These are phyloP conservation scores for Periophthalmus modestus DNA, from an alignment of 2,113 vertebrate genomes.

Conservation along the genomic window DNA sequence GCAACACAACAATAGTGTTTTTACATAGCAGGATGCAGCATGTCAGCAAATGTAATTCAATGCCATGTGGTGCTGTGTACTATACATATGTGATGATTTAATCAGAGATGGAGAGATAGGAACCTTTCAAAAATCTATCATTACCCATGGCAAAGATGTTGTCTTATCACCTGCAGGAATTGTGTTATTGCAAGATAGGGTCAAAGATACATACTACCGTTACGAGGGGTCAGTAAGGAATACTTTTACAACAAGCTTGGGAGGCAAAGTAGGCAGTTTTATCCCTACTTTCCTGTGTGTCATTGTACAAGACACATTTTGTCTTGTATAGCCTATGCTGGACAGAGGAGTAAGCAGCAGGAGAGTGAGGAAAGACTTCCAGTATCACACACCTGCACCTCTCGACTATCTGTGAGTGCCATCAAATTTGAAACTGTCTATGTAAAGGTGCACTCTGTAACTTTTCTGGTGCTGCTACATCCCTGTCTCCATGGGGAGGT, in stretches of 20 bases:
- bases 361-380: neutral
- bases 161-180: neutral
- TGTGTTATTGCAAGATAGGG: neutral
- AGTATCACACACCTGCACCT: neutral
- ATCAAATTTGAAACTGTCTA: too few species aligned
- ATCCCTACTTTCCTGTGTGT: too few species aligned
- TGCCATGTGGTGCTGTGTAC: slow-evolving; percentile 16
- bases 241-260: neutral
- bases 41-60: slow-evolving; percentile 23
- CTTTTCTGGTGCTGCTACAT: too few species aligned
- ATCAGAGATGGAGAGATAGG: neutral
- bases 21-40: slow-evolving; percentile 7
- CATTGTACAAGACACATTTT: too few species aligned
- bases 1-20: slow-evolving; percentile 28
- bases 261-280: neutral
- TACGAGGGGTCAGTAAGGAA: neutral
- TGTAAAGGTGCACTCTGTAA: too few species aligned
- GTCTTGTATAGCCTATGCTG: too few species aligned
- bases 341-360: neutral
- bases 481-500: too few species aligned
- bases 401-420: too few species aligned
- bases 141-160: neutral
- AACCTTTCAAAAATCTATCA: neutral
- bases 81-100: neutral
- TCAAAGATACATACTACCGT: too few species aligned